Conservation (phyloP, 1,140 invertebrate species). For the Laupala kohalensis region DNA sequence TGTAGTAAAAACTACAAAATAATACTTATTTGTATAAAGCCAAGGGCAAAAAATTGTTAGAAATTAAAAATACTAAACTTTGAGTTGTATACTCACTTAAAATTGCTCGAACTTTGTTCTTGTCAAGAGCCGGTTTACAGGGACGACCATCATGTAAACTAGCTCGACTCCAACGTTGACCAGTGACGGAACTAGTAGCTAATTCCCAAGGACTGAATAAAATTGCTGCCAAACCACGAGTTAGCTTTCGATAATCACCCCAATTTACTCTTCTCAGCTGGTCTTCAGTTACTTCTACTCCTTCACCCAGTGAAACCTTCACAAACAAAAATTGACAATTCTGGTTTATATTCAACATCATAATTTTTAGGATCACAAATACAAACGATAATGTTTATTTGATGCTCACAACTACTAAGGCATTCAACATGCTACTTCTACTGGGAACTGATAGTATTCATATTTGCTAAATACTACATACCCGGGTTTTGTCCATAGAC, state of each 20-base stretch:
- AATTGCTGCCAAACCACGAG: conserved; percentile 53
- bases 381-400: too few relatives aligned
- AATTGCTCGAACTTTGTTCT: conserved; percentile 55
- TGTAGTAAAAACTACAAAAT: too few relatives aligned
- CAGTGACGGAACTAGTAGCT: conserved; percentile 57
- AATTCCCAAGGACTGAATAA: conserved; percentile 56
- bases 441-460: too few relatives aligned
- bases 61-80: too few relatives aligned
- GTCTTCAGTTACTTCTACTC: conserved; percentile 54
- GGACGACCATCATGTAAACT: conserved; percentile 42
- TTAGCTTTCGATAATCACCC: conserved; percentile 58
- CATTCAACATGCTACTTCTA: too few relatives aligned
- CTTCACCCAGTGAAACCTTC: conserved; percentile 55
- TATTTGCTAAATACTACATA: too few relatives aligned
- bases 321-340: conserved; percentile 10
- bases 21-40: too few relatives aligned
- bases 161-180: conserved; percentile 56
- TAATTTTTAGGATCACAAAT: background rate
- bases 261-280: conserved; percentile 53
- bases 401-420: too few relatives aligned
- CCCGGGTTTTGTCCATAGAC: too few relatives aligned
- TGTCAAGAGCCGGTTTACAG: conserved; percentile 54
- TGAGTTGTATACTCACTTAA: conserved; percentile 55
- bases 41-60: too few relatives aligned
- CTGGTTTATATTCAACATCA: too few relatives aligned